Percentiles rank a stretch among this genome's conserved stretches.
Evolutionary conservation across 2,797 vertebrate genomes (phyloP).

Genomic region (Malacoctenus gilli): DNA sequence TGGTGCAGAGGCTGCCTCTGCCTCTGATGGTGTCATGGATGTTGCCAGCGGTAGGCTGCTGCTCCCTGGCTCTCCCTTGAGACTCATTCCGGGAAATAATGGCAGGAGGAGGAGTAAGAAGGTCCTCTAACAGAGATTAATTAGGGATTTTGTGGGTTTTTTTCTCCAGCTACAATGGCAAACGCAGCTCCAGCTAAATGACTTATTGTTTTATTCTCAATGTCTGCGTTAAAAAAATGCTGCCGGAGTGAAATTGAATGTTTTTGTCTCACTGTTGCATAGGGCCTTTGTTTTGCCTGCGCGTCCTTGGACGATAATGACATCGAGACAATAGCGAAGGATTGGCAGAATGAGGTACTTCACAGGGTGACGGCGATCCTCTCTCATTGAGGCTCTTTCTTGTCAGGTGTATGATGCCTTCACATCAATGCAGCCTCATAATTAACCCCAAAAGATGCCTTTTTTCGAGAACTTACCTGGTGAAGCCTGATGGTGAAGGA

Average conservation of each 20-base stretch:
- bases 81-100: slow-evolving; percentile 73
- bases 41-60: slow-evolving; percentile 68
- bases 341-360: slow-evolving; percentile 45
- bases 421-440: no score
- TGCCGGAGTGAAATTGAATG: slow-evolving; percentile 49
- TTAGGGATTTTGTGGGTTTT: slow-evolving; percentile 77
- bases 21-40: slow-evolving; percentile 59
- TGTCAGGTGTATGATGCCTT: slow-evolving; percentile 37
- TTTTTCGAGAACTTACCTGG: slow-evolving; percentile 8
- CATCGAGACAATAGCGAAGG: slow-evolving; percentile 52
- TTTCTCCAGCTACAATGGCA: slow-evolving; percentile 74
- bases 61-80: slow-evolving; percentile 65
- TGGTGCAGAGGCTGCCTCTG: slow-evolving; percentile 59
- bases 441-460: slow-evolving; percentile 48
- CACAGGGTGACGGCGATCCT: slow-evolving; percentile 34
- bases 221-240: slow-evolving; percentile 71
- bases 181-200: slow-evolving; percentile 67
- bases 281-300: slow-evolving; percentile 59
- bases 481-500: slow-evolving; percentile 42
- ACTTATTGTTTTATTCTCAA: slow-evolving; percentile 71
- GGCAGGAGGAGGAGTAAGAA: slow-evolving; percentile 63
- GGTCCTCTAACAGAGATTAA: slow-evolving; percentile 79
- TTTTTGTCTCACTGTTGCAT: slow-evolving; percentile 48
- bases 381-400: slow-evolving; percentile 32
- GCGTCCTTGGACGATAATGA: slow-evolving; percentile 53